These are phyloP conservation scores for Lacerta bilineata DNA, from an alignment of 2,797 vertebrate species.

Conservation along the genomic window DNA sequence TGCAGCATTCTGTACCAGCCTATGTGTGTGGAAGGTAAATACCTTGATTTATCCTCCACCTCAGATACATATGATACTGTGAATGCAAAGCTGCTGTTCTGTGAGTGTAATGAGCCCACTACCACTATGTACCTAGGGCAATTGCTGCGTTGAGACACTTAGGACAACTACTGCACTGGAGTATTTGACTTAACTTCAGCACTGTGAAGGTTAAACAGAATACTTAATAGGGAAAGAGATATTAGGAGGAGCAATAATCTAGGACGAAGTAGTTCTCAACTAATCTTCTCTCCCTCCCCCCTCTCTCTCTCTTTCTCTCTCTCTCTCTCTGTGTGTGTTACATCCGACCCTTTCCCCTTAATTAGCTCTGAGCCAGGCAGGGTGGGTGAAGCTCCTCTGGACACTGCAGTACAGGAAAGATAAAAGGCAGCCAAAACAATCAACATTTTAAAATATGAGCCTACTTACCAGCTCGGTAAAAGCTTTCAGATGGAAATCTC, in stretches of 20 bases:
- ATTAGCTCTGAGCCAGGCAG: background rate
- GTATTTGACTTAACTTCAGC: background rate
- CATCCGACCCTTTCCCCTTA: too few species aligned
- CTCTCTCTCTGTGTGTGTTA: too few species aligned
- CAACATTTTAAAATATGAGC: constrained; percentile 49
- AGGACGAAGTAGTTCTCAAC: too few species aligned
- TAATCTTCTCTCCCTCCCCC: background rate
- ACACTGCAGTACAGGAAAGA: constrained; percentile 29
- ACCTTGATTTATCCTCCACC: background rate
- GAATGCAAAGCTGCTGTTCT: background rate
- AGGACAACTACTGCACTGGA: background rate
- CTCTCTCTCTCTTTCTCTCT: too few species aligned
- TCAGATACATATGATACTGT: background rate
- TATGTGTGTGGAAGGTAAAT: background rate
- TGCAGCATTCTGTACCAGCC: background rate
- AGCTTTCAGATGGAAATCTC: constrained; percentile 55
- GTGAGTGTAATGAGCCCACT: too few species aligned
- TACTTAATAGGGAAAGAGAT: background rate
- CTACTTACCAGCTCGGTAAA: constrained; percentile 65
- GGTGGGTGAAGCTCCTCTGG: background rate
- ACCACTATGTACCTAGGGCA: background rate
- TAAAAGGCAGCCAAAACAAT: constrained; percentile 51
- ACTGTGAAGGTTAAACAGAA: background rate
- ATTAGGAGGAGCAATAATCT: background rate
- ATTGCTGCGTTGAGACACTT: background rate